phyloP scores from a whole-genome alignment of 2,113 vertebrate genomes.

The Grammomys surdaster region DNA sequence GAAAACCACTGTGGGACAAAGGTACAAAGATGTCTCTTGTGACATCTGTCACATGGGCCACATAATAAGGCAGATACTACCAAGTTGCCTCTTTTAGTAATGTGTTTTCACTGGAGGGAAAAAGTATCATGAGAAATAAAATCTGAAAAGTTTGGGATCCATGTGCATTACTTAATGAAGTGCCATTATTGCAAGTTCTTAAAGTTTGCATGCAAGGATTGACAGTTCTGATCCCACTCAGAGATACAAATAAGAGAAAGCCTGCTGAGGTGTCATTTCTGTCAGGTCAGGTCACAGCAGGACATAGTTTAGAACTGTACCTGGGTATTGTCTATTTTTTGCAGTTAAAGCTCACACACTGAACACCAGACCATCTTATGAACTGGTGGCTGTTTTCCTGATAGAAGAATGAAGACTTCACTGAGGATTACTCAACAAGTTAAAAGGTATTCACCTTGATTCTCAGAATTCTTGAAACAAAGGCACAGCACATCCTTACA shows the following conservation, averaged over 20 bases:
- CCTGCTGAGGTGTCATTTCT: too few species aligned
- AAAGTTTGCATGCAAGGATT: background rate
- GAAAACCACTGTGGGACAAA: background rate
- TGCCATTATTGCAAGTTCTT: background rate
- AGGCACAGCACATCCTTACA: background rate
- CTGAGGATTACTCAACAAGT: background rate
- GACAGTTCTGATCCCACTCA: background rate
- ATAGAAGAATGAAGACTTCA: background rate
- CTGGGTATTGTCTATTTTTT: background rate
- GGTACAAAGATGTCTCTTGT: background rate
- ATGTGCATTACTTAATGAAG: background rate
- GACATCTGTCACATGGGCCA: background rate
- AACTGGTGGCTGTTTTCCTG: background rate
- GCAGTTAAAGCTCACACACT: background rate
- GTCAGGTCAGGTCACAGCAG: background rate
- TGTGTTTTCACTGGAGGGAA: background rate
- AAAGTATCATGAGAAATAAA: background rate
- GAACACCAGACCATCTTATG: background rate
- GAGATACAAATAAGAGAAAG: background rate
- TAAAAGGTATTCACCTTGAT: background rate
- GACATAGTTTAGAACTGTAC: accelerated
- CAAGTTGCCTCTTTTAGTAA: background rate
- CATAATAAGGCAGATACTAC: background rate
- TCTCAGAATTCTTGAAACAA: background rate
- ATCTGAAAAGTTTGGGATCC: background rate